These are phyloP conservation scores for Megalonaias nervosa DNA, from an alignment of 1,140 invertebrate genomes.

Conservation along the genomic window DNA sequence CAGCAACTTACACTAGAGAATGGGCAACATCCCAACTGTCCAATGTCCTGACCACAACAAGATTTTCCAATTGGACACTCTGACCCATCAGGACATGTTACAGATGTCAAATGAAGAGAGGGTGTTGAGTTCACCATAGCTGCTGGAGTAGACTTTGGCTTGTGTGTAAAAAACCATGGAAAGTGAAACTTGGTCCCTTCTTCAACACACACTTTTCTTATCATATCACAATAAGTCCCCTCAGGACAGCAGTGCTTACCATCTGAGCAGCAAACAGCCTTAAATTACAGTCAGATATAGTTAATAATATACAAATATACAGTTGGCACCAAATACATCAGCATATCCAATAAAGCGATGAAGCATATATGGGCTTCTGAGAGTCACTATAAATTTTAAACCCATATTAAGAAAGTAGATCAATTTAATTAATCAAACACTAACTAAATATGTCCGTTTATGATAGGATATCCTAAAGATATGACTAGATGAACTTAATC, in stretches of 20 bases:
- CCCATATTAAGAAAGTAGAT: too few relatives aligned
- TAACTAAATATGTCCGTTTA: too few relatives aligned
- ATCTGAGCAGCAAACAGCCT: conserved; percentile 65
- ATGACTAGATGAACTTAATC: too few relatives aligned
- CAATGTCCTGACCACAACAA: conserved; percentile 67
- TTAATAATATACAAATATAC: too few relatives aligned
- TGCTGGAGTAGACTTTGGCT: conserved; percentile 1
- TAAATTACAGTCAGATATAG: not conserved
- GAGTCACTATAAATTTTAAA: too few relatives aligned
- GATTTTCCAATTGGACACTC: conserved; percentile 69
- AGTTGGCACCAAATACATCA: too few relatives aligned
- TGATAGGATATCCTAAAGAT: too few relatives aligned
- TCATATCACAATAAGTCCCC: conserved; percentile 58
- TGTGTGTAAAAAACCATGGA: conserved; percentile 30
- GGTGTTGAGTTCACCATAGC: conserved; percentile 5
- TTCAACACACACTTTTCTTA: conserved; percentile 43
- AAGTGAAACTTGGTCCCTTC: conserved; percentile 18
- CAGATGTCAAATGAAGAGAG: conserved; percentile 14
- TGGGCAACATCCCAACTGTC: conserved; percentile 71
- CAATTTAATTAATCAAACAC: too few relatives aligned
- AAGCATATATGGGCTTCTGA: too few relatives aligned
- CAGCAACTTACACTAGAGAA: conserved; percentile 44
- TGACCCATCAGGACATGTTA: conserved; percentile 51
- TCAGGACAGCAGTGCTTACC: conserved; percentile 64
- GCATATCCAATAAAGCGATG: too few relatives aligned